Evolutionary conservation across 37 sponge, comb jelly and placozoan species (phyloP), one percentile per base, ranked within the genome.

Genomic region (Lycopodina hypogea): DNA sequence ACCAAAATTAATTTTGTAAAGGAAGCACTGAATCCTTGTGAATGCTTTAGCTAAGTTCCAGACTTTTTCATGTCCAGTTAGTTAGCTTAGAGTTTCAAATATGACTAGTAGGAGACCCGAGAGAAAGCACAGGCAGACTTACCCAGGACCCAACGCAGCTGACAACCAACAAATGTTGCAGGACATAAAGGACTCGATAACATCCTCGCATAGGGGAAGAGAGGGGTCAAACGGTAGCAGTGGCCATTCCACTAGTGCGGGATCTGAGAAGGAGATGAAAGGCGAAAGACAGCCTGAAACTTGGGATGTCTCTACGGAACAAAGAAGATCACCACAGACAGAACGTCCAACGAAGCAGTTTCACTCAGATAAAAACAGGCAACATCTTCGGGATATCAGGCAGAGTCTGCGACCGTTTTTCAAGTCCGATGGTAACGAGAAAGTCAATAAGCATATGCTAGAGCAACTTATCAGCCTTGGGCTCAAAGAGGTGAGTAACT

Each of bases 121-220:
- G 53, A 60, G 48, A 42, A 84, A 69, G 38, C 55, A 71, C 26
- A 37, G 85, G 42, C 71, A 76, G 60, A 84, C 71, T 7, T 79
- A 74, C 61, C 86, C 75, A 9, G 80, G 86, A 0, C 64, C 79
- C 2, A 84, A 83, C 42, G n/a, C 42, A 24, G 72, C 63, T 24
- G 87, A 81, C 39, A 80, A 87, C 56, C 76, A 81, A 42, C 88
- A 77, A 74, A 75, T 88, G 82, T 38, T 88, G 56, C 78, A 82
- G 33, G 78, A 81, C 50, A 76, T 81, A 29, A 67, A 56, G 53
- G 72, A 73, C 38, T 67, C 76, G 0, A 67, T 86, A 38, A 70
- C 32, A 34, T 65, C 66, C 9, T 58, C 76, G 0, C n/a, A 17
- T 45, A 39, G 39, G 2, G 21, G 2, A 1, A 57, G 4, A 12